Conservation (phyloP, 2,797 vertebrate species). For the Bovichtus diacanthus region DNA sequence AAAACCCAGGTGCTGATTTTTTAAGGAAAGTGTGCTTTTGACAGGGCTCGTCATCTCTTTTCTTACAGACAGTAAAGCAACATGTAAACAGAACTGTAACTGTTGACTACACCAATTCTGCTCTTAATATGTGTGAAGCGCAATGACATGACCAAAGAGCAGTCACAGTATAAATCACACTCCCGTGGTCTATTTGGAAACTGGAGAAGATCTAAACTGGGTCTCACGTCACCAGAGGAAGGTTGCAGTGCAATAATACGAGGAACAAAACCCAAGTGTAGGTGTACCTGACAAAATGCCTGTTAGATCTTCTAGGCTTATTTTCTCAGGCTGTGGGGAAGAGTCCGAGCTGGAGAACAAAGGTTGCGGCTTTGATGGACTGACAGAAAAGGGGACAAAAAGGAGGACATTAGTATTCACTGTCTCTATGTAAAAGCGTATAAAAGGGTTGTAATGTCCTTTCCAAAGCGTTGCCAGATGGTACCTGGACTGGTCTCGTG, state of each 20-base stretch:
- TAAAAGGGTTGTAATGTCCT: constrained; percentile 16
- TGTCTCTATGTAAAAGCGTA: background rate
- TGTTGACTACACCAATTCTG: constrained; percentile 3
- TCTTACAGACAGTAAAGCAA: constrained; percentile 32
- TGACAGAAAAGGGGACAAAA: constrained; percentile 43
- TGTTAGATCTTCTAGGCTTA: constrained; percentile 83
- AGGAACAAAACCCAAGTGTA: background rate
- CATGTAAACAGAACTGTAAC: constrained; percentile 20
- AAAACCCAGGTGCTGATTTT: constrained; percentile 7
- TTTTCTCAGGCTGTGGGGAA: constrained; percentile 83
- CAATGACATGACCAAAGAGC: background rate
- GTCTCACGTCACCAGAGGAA: background rate
- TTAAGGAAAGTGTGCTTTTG: constrained; percentile 12
- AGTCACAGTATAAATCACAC: background rate
- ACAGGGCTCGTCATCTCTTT: constrained; percentile 24
- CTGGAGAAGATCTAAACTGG: background rate
- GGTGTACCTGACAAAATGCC: constrained; percentile 75
- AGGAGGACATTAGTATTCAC: constrained; percentile 34
- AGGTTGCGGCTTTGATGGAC: constrained; percentile 64
- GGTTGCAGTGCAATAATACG: background rate
- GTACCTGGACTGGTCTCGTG: constrained; percentile 78
- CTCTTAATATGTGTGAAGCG: background rate
- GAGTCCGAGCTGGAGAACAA: constrained; percentile 78
- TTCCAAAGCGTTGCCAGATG: constrained; percentile 36
- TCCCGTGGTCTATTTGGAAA: background rate